Evolutionary conservation across 2,888 invertebrate species (phyloP), one percentile per base, ranked within the genome.

Genomic region (Dasypolia templi): DNA sequence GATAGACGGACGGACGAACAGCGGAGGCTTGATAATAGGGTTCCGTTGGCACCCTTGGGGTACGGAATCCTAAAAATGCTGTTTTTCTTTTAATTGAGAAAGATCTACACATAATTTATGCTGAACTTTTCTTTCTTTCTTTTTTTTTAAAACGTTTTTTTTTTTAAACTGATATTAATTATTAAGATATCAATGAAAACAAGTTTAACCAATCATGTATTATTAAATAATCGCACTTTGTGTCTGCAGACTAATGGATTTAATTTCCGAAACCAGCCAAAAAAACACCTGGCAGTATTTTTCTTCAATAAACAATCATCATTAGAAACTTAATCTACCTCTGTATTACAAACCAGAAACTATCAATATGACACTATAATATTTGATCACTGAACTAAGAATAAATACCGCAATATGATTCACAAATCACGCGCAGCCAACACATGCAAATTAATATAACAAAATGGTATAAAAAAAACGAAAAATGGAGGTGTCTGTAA

Each of bases 401-500:
- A 83, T 46, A 35, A 64, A 32, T 44, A 29, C 39, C 51, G 35
- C 42, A 35, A 67, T 19, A 75, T 86, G 79, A 86, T 75, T 84
- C 86, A 86, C 72, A 73, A 53, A 56, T 72, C 71, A 72, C 69
- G 62, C 65, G 75, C 75, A 69, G 63, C 75, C 80, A 83, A 79
- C 71, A 73, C 73, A 86, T 81, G 82, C 81, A 83, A 84, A 86
- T 83, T 79, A 82, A 76, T 81, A 75, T 59, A 72, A 80, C 75
- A 76, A 82, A 83, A 80, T 79, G 26, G 29, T 0, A 19, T 46
- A 75, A 82, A 82, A 80, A 77, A 76, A 66, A 62, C 72, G 9
- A 79, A 77, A 77, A 74, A 74, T 77, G 22, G 72, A 85, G 84
- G 87, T 88, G 89, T 89, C 85, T 84, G 88, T 89, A 87, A 89